Percentiles rank a stretch among this genome's conserved stretches.
These are phyloP conservation scores for Brotula barbata DNA, from an alignment of 2,797 vertebrate genomes.

Conservation along the genomic window DNA sequence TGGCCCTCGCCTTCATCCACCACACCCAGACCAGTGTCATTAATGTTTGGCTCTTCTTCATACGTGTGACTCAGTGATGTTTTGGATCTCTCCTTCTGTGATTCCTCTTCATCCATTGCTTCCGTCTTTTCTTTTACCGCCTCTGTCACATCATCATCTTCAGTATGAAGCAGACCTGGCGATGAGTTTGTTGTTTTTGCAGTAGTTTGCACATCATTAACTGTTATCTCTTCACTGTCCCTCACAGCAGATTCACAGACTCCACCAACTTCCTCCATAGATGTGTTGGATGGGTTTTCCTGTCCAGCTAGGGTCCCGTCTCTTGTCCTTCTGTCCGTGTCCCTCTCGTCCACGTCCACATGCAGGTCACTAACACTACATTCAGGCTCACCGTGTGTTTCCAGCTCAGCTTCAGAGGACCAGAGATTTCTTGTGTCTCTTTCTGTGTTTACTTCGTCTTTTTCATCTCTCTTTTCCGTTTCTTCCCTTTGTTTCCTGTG, in stretches of 20 bases:
- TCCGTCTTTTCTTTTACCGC: conserved; percentile 10
- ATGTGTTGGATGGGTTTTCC: not conserved
- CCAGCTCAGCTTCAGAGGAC: not conserved
- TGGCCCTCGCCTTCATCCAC: conserved; percentile 4
- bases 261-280: not conserved
- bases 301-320: not conserved
- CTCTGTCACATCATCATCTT: conserved; percentile 9
- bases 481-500: conserved; percentile 26
- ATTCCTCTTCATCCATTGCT: conserved; percentile 11
- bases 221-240: conserved; percentile 2
- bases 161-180: conserved; percentile 5
- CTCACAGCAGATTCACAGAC: not conserved
- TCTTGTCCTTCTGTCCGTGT: not conserved
- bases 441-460: not conserved
- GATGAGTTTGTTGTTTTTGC: conserved; percentile 23
- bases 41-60: no score
- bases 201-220: conserved; percentile 3
- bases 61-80: not conserved
- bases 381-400: not conserved
- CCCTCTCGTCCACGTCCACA: not conserved
- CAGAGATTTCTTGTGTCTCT: not conserved
- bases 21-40: no score
- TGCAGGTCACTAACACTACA: not conserved
- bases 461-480: not conserved
- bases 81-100: conserved; percentile 21